A percentile compares a stretch with the other conserved stretches of the same genome.
Evolutionary conservation across 2,797 vertebrate genomes (phyloP).

Genomic region (Poecilia picta): DNA sequence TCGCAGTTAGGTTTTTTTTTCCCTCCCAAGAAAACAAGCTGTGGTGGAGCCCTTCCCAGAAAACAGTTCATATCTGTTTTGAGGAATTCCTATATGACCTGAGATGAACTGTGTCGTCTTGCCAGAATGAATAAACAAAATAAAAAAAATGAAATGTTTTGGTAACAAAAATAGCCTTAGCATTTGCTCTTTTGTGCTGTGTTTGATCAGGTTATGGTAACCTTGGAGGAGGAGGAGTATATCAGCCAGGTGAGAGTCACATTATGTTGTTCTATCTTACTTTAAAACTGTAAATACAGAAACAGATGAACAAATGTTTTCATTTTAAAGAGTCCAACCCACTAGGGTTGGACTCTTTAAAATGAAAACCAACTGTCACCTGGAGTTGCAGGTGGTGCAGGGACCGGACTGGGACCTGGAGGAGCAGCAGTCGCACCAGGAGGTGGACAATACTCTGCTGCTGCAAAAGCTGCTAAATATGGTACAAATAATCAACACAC

Average conservation of each 20-base stretch:
- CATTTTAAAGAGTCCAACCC: neutral
- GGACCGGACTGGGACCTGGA: constrained; percentile 2
- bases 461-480: constrained; percentile 65
- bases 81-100: constrained; percentile 8
- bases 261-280: neutral
- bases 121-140: neutral
- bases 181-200: constrained; percentile 6
- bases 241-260: constrained; percentile 63
- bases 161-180: neutral
- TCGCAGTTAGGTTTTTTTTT: constrained; percentile 47
- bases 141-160: neutral
- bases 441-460: constrained; percentile 53
- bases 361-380: too few relatives aligned
- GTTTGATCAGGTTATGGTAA: constrained; percentile 69
- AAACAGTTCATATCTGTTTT: constrained; percentile 16
- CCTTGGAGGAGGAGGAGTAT: constrained; percentile 61
- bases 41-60: constrained; percentile 30
- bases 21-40: neutral
- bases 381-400: neutral
- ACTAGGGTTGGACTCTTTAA: too few relatives aligned
- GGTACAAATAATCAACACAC: constrained; percentile 9
- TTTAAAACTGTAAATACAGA: neutral
- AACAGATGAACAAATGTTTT: neutral
- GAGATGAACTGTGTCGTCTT: neutral
- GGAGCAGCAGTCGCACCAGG: constrained; percentile 15